Evolutionary conservation across 2,113 vertebrate species (phyloP), one percentile per base, ranked within the genome.

Genomic region (Scomber scombrus): DNA sequence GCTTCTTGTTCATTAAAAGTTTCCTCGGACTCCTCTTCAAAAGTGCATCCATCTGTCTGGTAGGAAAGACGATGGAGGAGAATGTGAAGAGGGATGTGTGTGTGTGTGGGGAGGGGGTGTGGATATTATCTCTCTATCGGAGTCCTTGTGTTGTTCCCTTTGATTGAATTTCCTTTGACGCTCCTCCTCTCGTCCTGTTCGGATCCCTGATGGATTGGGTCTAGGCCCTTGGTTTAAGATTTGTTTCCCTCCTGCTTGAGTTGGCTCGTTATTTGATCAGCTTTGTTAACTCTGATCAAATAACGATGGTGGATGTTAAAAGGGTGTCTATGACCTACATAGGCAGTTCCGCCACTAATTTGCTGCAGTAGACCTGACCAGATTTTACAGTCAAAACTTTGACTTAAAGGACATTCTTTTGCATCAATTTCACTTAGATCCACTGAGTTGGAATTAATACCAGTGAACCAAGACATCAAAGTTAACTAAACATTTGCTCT

Each of bases 1-100:
- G 85, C 84, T 60, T 80, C 89, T 86, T 91, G 91, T 93, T 94
- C 92, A 93, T 94, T 94, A 92, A 93, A 94, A 93, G 90, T 93
- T 94, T 93, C 89, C 85, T 85, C 58, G 13, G 81, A 75, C 71
- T 90, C 64, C 50, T 90, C 85, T 88, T 91, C 89, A 93, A 89
- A 86, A 89, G 87, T 90, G 90, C 88, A 91, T 90, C 84, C 82
- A 82, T 90, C 89, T 88, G 89, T 90, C 85, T 81, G 73, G 76
- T 63, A 70, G 80, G 58, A 73, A 43, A 82, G 73, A 70, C 18
- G 61, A 69, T 54, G 18, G 61, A 81, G 14, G 78, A 61, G 74
- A 76, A 75, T 57, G 81, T 46, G 31, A 67, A 45, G 26, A 60
- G 29, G 54, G 19, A 49, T 67, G 51, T 73, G 69, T 61, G 46